phyloP scores from a whole-genome alignment of 2,888 invertebrate genomes.

The Pyrochroa serraticornis region DNA sequence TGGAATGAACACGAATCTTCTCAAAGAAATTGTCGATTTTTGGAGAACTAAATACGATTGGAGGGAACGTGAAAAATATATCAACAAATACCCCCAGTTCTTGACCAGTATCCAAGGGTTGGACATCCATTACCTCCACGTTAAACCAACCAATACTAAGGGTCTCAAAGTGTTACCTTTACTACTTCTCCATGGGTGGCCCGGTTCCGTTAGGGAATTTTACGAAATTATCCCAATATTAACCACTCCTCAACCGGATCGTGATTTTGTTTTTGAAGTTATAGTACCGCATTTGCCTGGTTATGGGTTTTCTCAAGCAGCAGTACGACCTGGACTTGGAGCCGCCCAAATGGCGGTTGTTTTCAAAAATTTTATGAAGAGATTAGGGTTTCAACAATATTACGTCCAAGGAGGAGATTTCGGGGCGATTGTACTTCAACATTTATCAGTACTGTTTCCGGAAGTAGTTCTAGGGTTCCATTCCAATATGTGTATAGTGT shows the following conservation, averaged over 20 bases:
- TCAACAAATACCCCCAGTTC: slow-evolving; percentile 74
- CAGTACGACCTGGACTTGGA: slow-evolving; percentile 69
- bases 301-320: slow-evolving; percentile 61
- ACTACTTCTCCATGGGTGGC: slow-evolving; percentile 86
- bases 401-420: slow-evolving; percentile 84
- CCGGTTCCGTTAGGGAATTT: slow-evolving; percentile 85
- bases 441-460: slow-evolving; percentile 70
- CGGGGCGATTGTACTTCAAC: slow-evolving; percentile 70
- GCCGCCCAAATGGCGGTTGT: slow-evolving; percentile 64
- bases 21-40: slow-evolving; percentile 72
- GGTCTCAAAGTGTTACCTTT: slow-evolving; percentile 67
- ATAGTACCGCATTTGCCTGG: slow-evolving; percentile 65
- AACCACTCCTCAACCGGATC: slow-evolving; percentile 58
- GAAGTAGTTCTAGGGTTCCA: slow-evolving; percentile 64
- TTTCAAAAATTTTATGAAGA: slow-evolving; percentile 71
- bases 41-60: slow-evolving; percentile 79
- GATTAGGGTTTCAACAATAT: slow-evolving; percentile 70
- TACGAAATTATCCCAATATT: slow-evolving; percentile 75
- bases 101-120: slow-evolving; percentile 74
- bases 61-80: slow-evolving; percentile 63
- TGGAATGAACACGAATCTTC: slow-evolving; percentile 74
- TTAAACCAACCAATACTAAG: slow-evolving; percentile 60
- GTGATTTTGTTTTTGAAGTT: slow-evolving; percentile 70
- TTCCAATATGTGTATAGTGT: slow-evolving; percentile 65
- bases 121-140: slow-evolving; percentile 63